These are phyloP conservation scores for Equus quagga DNA, from an alignment of 2,113 vertebrate species.

Conservation along the genomic window DNA sequence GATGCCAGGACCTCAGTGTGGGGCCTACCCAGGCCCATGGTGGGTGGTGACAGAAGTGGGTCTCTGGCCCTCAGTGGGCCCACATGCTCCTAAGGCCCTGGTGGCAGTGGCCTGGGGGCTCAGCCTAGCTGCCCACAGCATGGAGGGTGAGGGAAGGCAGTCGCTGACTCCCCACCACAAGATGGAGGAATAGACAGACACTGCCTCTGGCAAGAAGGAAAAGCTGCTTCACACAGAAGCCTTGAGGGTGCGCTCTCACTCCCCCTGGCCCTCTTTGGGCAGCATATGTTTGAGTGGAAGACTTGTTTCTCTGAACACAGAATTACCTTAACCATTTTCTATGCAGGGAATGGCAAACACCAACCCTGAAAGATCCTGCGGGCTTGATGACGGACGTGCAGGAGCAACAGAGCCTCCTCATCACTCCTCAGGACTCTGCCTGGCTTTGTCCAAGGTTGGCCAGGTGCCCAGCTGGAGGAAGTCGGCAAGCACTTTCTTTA, in stretches of 20 bases:
- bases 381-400: not conserved
- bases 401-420: not conserved
- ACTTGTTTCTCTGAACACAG: not conserved
- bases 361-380: not conserved
- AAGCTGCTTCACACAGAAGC: not conserved
- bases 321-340: not conserved
- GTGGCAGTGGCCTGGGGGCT: not conserved
- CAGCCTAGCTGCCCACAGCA: fast-evolving
- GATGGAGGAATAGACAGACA: not conserved
- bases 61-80: not conserved
- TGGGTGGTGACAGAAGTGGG: not conserved
- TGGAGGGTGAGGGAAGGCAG: not conserved
- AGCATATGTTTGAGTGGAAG: not conserved
- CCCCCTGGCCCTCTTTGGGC: not conserved
- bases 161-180: not conserved
- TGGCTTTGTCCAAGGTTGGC: not conserved
- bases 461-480: not conserved
- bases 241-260: fast-evolving
- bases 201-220: not conserved
- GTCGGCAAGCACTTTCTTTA: not conserved
- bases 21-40: not conserved
- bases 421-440: not conserved
- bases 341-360: not conserved
- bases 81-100: fast-evolving
- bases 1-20: not conserved